Evolutionary conservation across 1,140 invertebrate species (phyloP).

Genomic region (Euura lappo): DNA sequence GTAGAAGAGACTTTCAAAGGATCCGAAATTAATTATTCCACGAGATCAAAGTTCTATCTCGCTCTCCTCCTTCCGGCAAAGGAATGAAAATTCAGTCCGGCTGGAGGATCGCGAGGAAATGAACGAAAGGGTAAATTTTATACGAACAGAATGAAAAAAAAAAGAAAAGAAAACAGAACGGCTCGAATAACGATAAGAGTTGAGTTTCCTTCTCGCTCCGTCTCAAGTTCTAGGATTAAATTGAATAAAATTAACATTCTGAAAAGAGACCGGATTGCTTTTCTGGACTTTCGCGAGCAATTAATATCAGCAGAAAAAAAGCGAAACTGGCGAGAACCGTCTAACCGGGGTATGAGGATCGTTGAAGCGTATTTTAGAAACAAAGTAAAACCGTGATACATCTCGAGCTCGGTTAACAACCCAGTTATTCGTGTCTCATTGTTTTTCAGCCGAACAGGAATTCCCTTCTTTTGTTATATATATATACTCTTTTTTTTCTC

Average conservation of each 20-base stretch:
- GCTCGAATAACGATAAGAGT: too few relatives aligned
- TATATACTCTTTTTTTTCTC: neutral
- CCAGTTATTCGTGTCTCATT: neutral
- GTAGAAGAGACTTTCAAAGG: neutral
- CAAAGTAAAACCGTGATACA: too few relatives aligned
- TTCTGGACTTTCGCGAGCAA: too few relatives aligned
- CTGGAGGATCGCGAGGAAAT: neutral
- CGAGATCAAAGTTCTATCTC: slow-evolving; percentile 4
- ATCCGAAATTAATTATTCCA: slow-evolving; percentile 1
- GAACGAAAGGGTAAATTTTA: neutral
- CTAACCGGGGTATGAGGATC: neutral
- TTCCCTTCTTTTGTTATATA: neutral
- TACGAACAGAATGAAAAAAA: neutral
- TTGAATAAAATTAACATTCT: too few relatives aligned
- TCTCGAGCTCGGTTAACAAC: neutral
- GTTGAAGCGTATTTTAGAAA: slow-evolving; percentile 2
- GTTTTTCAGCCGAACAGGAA: neutral
- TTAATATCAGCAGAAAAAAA: too few relatives aligned
- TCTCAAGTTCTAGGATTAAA: too few relatives aligned
- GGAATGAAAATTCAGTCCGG: slow-evolving; percentile 3
- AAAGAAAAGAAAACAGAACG: too few relatives aligned
- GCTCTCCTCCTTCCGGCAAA: neutral
- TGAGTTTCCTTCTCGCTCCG: too few relatives aligned
- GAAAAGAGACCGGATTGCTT: too few relatives aligned
- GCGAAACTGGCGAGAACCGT: too few relatives aligned